A percentile compares a stretch with the other conserved stretches of the same genome.
phyloP scores from a whole-genome alignment of 2,888 invertebrate genomes.

The Hyppa rectilinea region DNA sequence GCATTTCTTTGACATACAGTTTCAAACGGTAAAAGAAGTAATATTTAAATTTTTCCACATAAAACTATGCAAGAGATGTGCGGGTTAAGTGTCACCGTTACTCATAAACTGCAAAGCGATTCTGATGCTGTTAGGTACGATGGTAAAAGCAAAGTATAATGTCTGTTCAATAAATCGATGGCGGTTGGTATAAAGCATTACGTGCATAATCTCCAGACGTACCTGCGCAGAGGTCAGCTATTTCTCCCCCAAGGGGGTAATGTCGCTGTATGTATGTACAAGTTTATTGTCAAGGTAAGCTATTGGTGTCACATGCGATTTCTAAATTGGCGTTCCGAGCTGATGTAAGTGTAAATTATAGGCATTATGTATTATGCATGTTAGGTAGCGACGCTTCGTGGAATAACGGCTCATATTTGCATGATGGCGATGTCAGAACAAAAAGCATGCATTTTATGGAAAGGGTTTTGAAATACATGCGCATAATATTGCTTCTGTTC shows the following conservation, averaged over 20 bases:
- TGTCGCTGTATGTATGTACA: conserved; percentile 35
- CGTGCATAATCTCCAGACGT: conserved; percentile 44
- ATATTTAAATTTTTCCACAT: conserved; percentile 25
- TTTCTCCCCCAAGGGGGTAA: conserved; percentile 31
- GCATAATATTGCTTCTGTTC: conserved; percentile 30
- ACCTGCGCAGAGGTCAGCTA: conserved; percentile 49
- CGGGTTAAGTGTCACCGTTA: conserved; percentile 61
- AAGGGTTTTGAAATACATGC: conserved; percentile 39
- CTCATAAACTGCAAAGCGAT: conserved; percentile 59
- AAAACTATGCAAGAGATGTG: conserved; percentile 46
- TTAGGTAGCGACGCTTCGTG: conserved; percentile 51
- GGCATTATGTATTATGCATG: conserved; percentile 64
- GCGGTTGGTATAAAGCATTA: conserved; percentile 40
- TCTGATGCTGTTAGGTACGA: conserved; percentile 56
- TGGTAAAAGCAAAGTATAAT: conserved; percentile 56
- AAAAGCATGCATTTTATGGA: conserved; percentile 39
- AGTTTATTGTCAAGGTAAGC: conserved; percentile 62
- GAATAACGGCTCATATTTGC: conserved; percentile 48
- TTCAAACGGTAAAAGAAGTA: conserved; percentile 40
- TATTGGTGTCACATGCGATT: conserved; percentile 67
- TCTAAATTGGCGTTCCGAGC: conserved; percentile 67
- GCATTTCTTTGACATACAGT: conserved; percentile 13
- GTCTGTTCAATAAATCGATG: conserved; percentile 59
- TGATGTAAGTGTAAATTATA: conserved; percentile 66
- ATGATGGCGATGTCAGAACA: conserved; percentile 43